A percentile compares a stretch with the other conserved stretches of the same genome.
Conservation (phyloP, 2,797 vertebrate species). For the Oreochromis grahami region DNA sequence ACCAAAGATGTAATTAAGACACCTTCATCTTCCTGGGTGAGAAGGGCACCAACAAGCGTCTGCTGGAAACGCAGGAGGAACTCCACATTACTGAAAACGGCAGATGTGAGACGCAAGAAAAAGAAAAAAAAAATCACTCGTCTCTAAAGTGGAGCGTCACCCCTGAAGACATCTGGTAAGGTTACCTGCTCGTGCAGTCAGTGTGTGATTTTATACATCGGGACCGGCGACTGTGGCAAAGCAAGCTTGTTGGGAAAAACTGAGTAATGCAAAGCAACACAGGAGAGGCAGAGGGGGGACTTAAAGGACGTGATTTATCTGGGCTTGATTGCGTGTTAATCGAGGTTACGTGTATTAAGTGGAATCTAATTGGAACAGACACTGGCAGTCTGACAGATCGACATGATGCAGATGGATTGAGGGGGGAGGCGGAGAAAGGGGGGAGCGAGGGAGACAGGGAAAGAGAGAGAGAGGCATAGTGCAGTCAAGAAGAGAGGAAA, state of each 20-base stretch:
- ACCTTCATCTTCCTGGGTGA: constrained; percentile 67
- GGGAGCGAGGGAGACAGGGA: constrained; percentile 35
- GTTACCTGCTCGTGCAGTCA: constrained; percentile 33
- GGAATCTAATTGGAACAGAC: constrained; percentile 90
- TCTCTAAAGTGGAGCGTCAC: constrained; percentile 19
- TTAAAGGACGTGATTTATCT: constrained; percentile 89
- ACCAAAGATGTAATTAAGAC: constrained; percentile 75
- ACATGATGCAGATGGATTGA: constrained; percentile 88
- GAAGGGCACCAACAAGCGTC: constrained; percentile 55
- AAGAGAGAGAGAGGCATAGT: constrained; percentile 31
- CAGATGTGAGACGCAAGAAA: neutral
- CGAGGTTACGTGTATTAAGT: constrained; percentile 90
- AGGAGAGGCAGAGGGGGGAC: constrained; percentile 73
- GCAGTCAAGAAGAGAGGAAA: constrained; percentile 2
- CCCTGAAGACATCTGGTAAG: constrained; percentile 6
- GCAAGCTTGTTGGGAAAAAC: constrained; percentile 69
- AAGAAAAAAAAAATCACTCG: neutral
- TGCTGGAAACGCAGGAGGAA: constrained; percentile 46
- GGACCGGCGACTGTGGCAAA: constrained; percentile 37
- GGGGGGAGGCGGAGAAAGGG: constrained; percentile 45
- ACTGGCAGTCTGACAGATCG: constrained; percentile 88
- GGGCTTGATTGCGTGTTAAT: constrained; percentile 90
- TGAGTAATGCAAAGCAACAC: constrained; percentile 79
- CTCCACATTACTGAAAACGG: constrained; percentile 12
- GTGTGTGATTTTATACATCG: constrained; percentile 51